These are phyloP conservation scores for Ctenosaura bakeri DNA, from an alignment of 2,797 vertebrate genomes.

Conservation along the genomic window DNA sequence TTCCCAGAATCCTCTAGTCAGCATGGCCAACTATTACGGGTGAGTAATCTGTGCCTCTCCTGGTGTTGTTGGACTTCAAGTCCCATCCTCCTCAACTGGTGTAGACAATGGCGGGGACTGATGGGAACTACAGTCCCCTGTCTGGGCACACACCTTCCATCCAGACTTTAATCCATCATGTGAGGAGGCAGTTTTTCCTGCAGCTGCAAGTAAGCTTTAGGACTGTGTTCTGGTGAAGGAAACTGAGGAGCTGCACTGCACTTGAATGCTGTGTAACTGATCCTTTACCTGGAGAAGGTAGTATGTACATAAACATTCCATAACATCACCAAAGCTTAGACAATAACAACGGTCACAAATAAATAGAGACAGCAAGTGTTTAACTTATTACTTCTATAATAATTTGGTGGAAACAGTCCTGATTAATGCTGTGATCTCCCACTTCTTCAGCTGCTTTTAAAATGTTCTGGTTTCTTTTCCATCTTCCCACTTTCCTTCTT, in stretches of 20 bases:
- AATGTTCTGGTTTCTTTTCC: no score
- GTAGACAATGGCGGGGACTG: background rate
- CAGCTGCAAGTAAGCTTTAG: background rate
- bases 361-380: no score
- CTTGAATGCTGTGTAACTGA: background rate
- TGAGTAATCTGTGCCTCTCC: background rate
- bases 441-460: no score
- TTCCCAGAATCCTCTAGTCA: no score
- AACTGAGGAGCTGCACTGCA: background rate
- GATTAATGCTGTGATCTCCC: no score
- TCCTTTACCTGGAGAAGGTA: background rate
- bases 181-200: no score
- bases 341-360: background rate
- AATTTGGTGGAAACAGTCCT: no score
- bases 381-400: background rate
- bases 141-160: background rate
- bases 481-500: no score
- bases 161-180: background rate
- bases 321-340: background rate
- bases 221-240: background rate
- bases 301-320: constrained; percentile 13
- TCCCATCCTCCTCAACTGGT: background rate
- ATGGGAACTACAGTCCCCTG: background rate
- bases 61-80: background rate
- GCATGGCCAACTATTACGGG: background rate